These are phyloP conservation scores for Mastigias papua DNA, from an alignment of 30 jellyfish, hydroid and myxozoan genomes.

Conservation along the genomic window DNA sequence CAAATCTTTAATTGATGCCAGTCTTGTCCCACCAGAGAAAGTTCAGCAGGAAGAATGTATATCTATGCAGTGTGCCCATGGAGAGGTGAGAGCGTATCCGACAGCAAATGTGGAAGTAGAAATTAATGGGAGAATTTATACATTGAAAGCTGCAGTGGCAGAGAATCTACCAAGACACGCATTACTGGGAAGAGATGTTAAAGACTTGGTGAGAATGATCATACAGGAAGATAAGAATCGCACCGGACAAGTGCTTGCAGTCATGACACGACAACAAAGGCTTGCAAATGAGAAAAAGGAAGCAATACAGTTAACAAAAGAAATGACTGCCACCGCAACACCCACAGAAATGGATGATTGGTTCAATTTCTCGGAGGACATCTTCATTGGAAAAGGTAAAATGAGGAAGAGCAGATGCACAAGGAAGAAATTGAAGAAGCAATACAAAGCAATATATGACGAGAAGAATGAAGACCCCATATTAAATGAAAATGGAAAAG, in stretches of 20 bases:
- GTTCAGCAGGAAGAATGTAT: not conserved
- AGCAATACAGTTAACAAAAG: not conserved
- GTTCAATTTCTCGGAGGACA: not conserved
- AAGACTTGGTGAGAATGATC: not conserved
- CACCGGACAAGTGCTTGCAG: not conserved
- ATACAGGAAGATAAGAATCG: not conserved
- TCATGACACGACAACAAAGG: not conserved
- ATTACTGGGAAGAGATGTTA: not conserved
- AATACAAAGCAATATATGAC: not conserved
- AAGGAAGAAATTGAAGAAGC: not conserved
- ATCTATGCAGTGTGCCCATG: not conserved
- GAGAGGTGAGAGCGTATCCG: not conserved
- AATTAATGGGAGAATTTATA: not conserved
- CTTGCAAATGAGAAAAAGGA: not conserved
- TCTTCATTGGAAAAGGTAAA: not conserved
- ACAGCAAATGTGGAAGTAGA: not conserved
- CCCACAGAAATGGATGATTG: not conserved
- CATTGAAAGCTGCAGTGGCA: not conserved
- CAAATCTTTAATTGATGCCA: not conserved
- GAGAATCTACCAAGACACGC: not conserved
- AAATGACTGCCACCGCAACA: not conserved
- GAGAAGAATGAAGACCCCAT: not conserved
- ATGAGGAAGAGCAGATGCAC: not conserved
- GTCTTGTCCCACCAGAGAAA: not conserved
- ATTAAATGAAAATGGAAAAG: not conserved